Evolutionary conservation across 2,113 vertebrate species (phyloP).

Genomic region (Crotalus helleri): DNA sequence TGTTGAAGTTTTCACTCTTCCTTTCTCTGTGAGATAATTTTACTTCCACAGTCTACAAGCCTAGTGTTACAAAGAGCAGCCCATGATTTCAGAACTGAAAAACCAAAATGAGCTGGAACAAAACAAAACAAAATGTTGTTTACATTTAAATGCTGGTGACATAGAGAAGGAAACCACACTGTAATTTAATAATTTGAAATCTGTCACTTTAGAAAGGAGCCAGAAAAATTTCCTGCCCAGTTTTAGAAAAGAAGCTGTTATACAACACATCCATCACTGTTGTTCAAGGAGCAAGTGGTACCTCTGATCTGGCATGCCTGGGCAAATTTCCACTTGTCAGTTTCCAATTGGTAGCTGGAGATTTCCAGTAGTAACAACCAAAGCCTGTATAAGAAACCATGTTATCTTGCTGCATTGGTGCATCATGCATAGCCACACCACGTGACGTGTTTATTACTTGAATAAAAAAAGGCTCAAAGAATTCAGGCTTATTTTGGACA

Average conservation of each 20-base stretch:
- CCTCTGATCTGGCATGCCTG: not conserved
- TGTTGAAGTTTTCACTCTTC: not conserved
- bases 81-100: not conserved
- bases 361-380: not conserved
- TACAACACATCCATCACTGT: not conserved
- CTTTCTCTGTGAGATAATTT: not conserved
- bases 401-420: not conserved
- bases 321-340: constrained; percentile 10
- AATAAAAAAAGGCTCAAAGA: not conserved
- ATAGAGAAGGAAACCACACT: not conserved
- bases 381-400: not conserved
- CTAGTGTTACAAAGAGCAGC: not conserved
- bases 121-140: not conserved
- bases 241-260: constrained; percentile 5
- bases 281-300: not conserved
- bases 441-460: not conserved
- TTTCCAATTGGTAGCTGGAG: not conserved
- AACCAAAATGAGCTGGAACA: not conserved
- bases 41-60: not conserved
- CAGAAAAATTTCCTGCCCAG: not conserved
- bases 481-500: not conserved
- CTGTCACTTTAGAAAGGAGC: not conserved
- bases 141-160: not conserved
- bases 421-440: not conserved
- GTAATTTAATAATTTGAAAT: not conserved